phyloP scores from a whole-genome alignment of 2,888 invertebrate genomes.

The Thyatira batis region DNA sequence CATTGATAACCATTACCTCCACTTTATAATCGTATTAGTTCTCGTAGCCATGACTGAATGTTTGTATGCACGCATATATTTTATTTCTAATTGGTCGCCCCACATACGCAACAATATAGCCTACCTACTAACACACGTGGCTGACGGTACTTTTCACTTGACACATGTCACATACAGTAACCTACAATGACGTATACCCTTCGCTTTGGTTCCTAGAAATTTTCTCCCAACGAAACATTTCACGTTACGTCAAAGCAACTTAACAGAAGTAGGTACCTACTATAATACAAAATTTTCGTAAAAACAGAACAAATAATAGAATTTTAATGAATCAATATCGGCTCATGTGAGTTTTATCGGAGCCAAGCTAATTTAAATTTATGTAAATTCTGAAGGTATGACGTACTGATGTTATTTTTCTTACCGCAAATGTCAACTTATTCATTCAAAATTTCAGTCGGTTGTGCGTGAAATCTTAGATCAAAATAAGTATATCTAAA shows the following conservation, averaged over 20 bases:
- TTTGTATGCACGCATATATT: not conserved
- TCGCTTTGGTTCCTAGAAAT: not conserved
- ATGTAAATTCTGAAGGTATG: not conserved
- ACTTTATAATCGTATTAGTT: not conserved
- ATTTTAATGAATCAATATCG: not conserved
- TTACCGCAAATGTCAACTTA: not conserved
- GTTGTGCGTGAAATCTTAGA: no score
- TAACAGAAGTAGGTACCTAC: no score
- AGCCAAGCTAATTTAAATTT: not conserved
- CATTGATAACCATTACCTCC: not conserved
- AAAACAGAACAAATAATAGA: no score
- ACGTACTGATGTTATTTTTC: not conserved
- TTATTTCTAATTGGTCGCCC: not conserved
- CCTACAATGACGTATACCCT: not conserved
- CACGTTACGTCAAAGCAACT: not conserved
- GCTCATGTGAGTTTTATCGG: not conserved
- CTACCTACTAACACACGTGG: not conserved
- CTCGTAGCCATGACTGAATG: not conserved
- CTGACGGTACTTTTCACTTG: not conserved
- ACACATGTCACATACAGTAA: not conserved
- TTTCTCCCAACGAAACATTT: not conserved
- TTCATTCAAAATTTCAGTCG: no score
- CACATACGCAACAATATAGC: not conserved
- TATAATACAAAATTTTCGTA: no score
- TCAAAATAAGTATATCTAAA: no score